These are phyloP conservation scores for Drosophila nigrodunni DNA, from an alignment of 1,140 invertebrate species.

Conservation along the genomic window DNA sequence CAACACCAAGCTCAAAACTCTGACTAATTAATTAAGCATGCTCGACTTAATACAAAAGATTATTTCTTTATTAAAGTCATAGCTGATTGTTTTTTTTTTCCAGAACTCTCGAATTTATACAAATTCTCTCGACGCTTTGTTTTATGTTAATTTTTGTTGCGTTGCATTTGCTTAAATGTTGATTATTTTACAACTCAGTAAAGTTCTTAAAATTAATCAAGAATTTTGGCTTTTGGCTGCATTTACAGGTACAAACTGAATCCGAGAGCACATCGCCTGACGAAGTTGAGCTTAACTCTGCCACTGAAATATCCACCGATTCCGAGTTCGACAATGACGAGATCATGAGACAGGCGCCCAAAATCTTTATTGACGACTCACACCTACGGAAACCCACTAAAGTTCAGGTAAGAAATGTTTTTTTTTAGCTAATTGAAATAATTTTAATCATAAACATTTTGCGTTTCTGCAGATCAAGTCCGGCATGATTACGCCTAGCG, in stretches of 20 bases:
- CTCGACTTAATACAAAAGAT: conserved; percentile 12
- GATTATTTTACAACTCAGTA: background rate
- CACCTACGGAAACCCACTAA: conserved; percentile 85
- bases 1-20: conserved; percentile 44
- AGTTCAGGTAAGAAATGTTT: conserved; percentile 86
- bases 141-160: conserved; percentile 4
- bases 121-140: background rate
- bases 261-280: conserved; percentile 89
- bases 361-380: conserved; percentile 88
- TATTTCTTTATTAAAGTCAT: background rate
- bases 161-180: conserved; percentile 22
- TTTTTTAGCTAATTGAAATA: background rate
- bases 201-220: conserved; percentile 21
- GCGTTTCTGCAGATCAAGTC: conserved; percentile 65
- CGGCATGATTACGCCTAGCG: conserved; percentile 63
- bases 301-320: conserved; percentile 95
- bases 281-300: conserved; percentile 91
- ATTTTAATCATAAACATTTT: background rate
- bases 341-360: conserved; percentile 88
- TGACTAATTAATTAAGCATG: conserved; percentile 70
- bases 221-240: conserved; percentile 11
- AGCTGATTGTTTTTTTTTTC: background rate
- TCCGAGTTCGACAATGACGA: conserved; percentile 95
- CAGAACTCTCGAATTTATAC: background rate
- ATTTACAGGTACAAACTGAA: conserved; percentile 87